Evolutionary conservation across 2,888 invertebrate species (phyloP).

Genomic region (Oasisia sp.): DNA sequence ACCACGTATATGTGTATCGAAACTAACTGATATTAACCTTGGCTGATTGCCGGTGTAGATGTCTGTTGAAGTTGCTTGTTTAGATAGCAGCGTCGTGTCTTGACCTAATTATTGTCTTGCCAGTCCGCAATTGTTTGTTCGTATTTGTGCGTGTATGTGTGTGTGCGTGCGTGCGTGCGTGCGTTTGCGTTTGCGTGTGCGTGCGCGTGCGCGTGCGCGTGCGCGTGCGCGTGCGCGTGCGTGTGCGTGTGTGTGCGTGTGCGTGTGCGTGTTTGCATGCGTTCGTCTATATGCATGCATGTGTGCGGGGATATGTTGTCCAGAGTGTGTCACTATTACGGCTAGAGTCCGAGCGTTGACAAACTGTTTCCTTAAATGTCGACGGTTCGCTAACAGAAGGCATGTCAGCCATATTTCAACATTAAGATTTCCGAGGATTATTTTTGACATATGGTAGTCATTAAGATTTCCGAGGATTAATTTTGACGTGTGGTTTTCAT

Average conservation of each 20-base stretch:
- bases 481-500: no score
- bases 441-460: no score
- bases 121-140: not conserved
- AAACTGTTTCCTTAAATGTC: no score
- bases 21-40: not conserved
- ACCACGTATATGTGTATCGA: not conserved
- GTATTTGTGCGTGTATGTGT: not conserved
- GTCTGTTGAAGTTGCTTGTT: not conserved
- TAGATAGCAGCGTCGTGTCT: not conserved
- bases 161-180: not conserved
- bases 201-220: not conserved
- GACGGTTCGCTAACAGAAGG: no score
- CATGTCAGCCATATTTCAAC: no score
- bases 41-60: not conserved
- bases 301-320: no score
- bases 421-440: no score
- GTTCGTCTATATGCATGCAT: not conserved
- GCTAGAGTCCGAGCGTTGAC: no score
- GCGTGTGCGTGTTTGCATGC: not conserved
- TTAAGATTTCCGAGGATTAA: no score
- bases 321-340: no score
- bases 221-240: not conserved
- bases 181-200: not conserved
- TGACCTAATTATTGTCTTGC: not conserved
- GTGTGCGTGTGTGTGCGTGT: not conserved